A percentile compares a stretch with the other conserved stretches of the same genome.
Evolutionary conservation across 2,113 vertebrate genomes (phyloP).

Genomic region (Cyanistes caeruleus): DNA sequence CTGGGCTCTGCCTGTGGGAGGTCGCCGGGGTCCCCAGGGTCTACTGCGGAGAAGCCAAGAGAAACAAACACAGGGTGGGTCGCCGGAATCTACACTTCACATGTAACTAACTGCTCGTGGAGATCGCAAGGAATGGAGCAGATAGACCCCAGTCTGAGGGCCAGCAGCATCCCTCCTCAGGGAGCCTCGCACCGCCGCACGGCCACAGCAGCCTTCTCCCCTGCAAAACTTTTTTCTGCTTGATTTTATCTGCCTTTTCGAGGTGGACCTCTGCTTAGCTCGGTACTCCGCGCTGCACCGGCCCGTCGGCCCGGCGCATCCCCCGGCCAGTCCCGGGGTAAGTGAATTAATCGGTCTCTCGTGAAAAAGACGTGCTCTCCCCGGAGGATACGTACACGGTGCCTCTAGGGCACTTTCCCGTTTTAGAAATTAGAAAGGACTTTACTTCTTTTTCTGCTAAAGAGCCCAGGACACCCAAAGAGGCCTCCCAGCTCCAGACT

Average conservation of each 20-base stretch:
- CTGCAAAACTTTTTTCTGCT: neutral
- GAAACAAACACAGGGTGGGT: neutral
- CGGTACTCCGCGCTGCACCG: rapidly evolving
- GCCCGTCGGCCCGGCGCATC: neutral
- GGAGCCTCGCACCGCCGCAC: no score
- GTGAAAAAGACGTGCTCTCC: neutral
- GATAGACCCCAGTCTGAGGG: neutral
- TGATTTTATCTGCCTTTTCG: neutral
- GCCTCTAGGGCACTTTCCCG: no score
- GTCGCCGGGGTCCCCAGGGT: neutral
- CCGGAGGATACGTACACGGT: rapidly evolving
- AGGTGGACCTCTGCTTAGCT: neutral
- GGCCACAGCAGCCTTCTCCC: neutral
- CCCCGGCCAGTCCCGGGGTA: neutral
- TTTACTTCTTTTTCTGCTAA: neutral
- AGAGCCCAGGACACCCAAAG: neutral
- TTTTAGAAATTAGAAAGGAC: neutral
- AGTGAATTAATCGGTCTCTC: rapidly evolving
- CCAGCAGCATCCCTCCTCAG: neutral
- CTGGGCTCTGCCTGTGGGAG: neutral
- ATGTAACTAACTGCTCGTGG: no score
- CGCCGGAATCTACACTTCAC: neutral
- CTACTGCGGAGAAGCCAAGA: neutral
- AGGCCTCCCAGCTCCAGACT: neutral
- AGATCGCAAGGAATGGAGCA: neutral